Evolutionary conservation across 2,113 vertebrate genomes (phyloP).

Genomic region (Mustela lutreola): DNA sequence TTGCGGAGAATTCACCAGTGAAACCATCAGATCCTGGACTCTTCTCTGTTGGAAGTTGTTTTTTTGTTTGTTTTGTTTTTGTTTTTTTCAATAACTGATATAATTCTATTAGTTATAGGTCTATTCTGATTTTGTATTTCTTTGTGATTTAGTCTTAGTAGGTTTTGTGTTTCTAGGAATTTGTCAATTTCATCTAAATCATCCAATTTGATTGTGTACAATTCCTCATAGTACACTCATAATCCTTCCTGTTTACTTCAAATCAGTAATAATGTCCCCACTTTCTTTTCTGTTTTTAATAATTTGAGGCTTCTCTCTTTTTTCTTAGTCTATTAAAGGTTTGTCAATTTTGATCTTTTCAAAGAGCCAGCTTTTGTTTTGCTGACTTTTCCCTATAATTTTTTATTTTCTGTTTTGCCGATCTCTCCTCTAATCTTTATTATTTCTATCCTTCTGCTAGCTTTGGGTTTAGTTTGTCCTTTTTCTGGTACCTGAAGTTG

Average conservation of each 20-base stretch:
- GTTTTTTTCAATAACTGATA: neutral
- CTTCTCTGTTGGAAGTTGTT: neutral
- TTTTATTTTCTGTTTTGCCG: no score
- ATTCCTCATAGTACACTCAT: neutral
- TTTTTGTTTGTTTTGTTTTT: no score
- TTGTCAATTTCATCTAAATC: neutral
- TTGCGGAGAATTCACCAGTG: neutral
- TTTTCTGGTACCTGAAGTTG: no score
- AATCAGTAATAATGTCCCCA: neutral
- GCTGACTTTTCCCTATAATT: no score
- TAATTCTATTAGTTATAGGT: neutral
- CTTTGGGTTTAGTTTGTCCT: no score
- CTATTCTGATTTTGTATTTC: neutral
- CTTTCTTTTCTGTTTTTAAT: neutral
- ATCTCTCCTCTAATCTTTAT: no score
- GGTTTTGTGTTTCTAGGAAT: neutral
- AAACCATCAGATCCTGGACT: neutral
- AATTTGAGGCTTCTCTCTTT: neutral
- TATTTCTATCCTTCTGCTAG: no score
- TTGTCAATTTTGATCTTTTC: no score
- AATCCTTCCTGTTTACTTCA: neutral
- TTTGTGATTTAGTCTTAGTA: neutral
- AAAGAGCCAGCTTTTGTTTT: no score
- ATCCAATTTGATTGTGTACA: neutral
- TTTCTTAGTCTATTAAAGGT: neutral